Conservation (phyloP, 2,888 invertebrate genomes). For the Melanostoma mellinum region DNA sequence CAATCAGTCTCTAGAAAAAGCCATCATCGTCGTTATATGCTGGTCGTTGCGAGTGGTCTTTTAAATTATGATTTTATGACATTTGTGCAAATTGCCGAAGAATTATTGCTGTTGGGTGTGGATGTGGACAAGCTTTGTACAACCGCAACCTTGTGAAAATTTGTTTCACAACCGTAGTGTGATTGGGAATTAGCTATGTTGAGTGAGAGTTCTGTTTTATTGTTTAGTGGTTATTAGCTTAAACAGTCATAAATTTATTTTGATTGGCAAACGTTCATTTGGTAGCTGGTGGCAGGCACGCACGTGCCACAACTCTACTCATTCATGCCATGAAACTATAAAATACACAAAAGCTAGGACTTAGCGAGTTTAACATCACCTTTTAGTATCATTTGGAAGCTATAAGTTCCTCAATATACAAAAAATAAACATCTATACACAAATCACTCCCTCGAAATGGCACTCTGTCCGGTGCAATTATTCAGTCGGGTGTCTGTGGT, state of each 20-base stretch:
- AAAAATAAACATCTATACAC: conserved; percentile 1
- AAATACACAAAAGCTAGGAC: too few relatives aligned
- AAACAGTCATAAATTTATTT: conserved; percentile 24
- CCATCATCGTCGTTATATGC: not conserved
- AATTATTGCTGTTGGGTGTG: conserved; percentile 32
- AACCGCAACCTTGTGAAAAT: conserved; percentile 35
- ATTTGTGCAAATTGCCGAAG: conserved; percentile 46
- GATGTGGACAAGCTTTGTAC: conserved; percentile 27
- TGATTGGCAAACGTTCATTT: not conserved
- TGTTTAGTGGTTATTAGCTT: conserved; percentile 13
- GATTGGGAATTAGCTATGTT: conserved; percentile 20
- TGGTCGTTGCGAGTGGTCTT: conserved; percentile 18
- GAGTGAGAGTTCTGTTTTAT: conserved; percentile 23
- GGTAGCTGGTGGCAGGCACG: too few relatives aligned
- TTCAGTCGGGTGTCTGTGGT: conserved; percentile 48
- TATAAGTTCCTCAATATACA: not conserved
- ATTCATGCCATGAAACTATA: too few relatives aligned
- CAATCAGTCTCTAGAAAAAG: conserved; percentile 51
- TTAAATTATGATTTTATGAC: conserved; percentile 45
- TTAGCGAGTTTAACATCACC: too few relatives aligned
- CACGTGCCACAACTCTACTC: too few relatives aligned
- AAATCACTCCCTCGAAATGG: conserved; percentile 21
- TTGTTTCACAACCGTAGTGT: conserved; percentile 28
- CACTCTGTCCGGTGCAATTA: conserved; percentile 43
- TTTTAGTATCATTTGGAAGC: too few relatives aligned